phyloP scores from a whole-genome alignment of 2,797 vertebrate genomes.

The Halcyon badia region DNA sequence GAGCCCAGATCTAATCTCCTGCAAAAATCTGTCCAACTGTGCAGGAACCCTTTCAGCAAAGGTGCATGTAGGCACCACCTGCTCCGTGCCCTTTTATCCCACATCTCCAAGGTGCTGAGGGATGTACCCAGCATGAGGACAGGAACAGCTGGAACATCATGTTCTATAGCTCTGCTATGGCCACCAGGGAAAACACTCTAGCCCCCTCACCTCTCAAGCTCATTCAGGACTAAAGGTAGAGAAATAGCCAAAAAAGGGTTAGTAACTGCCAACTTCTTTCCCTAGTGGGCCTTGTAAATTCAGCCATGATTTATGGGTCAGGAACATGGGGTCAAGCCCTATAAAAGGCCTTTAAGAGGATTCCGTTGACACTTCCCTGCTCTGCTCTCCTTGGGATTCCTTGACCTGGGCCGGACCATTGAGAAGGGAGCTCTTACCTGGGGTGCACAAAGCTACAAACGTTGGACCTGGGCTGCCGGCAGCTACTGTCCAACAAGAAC shows the following conservation, averaged over 20 bases:
- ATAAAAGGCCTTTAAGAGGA: neutral
- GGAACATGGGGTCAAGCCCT: neutral
- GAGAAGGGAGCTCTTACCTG: neutral
- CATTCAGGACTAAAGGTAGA: neutral
- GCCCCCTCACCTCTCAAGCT: neutral
- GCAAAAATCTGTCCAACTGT: neutral
- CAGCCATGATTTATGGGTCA: neutral
- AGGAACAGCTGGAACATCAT: neutral
- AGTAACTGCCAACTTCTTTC: neutral
- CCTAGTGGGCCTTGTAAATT: neutral
- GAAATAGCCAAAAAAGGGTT: neutral
- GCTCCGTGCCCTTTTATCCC: neutral
- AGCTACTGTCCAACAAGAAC: neutral
- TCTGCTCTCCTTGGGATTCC: neutral
- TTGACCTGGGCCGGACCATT: neutral
- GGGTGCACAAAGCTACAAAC: neutral
- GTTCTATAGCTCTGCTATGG: neutral
- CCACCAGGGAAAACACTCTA: neutral
- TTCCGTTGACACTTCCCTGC: fast-evolving
- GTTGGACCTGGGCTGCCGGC: neutral
- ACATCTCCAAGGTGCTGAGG: neutral
- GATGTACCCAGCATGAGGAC: neutral
- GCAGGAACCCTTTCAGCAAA: neutral
- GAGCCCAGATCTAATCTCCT: neutral
- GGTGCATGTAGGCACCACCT: neutral